Base-by-base conservation (phyloP, 2,113 vertebrate genomes). In the Okapia johnstoni region DNA sequence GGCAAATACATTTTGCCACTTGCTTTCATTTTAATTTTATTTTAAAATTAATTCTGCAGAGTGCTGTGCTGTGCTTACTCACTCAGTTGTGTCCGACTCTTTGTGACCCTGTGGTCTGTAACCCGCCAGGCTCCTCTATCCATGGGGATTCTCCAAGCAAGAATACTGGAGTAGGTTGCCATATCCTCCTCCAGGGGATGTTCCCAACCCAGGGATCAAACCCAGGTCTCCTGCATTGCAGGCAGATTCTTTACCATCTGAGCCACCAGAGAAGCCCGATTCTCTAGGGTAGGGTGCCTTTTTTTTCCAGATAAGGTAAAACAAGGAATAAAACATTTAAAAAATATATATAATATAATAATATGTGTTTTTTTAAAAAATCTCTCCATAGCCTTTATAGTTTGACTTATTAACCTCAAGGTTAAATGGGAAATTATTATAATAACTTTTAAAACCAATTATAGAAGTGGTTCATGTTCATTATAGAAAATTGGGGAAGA, bases 321-420 rank as follows among this genome's bases (percentile, higher is more conserved):
- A 85, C 17, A 96, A 85, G 88, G 81, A 95, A 89, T 5, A 96
- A 63, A 90, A 66, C 2, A 26, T 60, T 87, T 93, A 88, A 17
- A 6, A 17, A 58, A 90, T 93, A 81, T 43, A 11, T 63, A 43
- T n/a, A 77, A 77, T 60, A 73, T 11, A 36, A 46, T 79, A 81
- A 80, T 28, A 70, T 3, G 12, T 48, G 9, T 6, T 28, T 6
- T 28, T 13, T 60, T 8, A 0, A 28, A 57, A 93, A 94, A 15
- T 40, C 12, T 95, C 7, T 14, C 30, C 3, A 16, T 76, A 16
- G 25, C 10, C 8, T 46, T 93, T 87, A 60, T 54, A 61, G 8
- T 40, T 87, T 61, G 52, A 50, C 21, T n/a, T 83, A 50, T 50
- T 23, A 93, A 50, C 40, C 12, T 87, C 84, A 58, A 96, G 46